Conservation (phyloP, 2,113 vertebrate species). For the Notechis scutatus region DNA sequence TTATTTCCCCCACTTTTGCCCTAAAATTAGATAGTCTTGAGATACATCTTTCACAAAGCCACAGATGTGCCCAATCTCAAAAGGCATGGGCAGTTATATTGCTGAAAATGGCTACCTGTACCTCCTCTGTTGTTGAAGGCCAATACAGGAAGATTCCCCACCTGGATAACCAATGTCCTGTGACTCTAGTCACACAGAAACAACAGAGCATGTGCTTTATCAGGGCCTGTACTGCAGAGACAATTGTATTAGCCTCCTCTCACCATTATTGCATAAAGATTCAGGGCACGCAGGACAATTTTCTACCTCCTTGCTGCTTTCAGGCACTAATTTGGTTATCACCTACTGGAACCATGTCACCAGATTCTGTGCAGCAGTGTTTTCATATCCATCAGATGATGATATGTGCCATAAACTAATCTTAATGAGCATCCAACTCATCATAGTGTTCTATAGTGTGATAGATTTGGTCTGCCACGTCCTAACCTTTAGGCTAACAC, state of each 20-base stretch:
- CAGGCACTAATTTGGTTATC: background rate
- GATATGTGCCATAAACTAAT: conserved; percentile 23
- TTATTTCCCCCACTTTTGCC: conserved; percentile 8
- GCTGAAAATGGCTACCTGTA: conserved; percentile 29
- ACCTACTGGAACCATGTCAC: background rate
- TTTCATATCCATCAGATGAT: background rate
- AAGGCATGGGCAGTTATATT: conserved; percentile 16
- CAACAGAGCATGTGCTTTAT: background rate
- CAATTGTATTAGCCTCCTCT: background rate
- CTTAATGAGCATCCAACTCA: conserved; percentile 22
- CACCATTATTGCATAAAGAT: background rate
- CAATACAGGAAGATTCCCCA: background rate
- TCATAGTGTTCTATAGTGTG: background rate
- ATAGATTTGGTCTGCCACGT: background rate
- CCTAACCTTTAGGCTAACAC: background rate
- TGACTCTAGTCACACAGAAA: background rate
- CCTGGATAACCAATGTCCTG: background rate
- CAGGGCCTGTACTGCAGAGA: background rate
- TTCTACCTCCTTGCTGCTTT: background rate
- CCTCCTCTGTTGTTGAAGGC: background rate
- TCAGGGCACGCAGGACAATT: background rate
- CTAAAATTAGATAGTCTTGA: conserved; percentile 49
- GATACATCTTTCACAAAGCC: conserved; percentile 22
- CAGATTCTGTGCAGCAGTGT: background rate
- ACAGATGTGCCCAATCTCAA: background rate